These are phyloP conservation scores for Numida meleagris DNA, from an alignment of 2,113 vertebrate species.

Conservation along the genomic window DNA sequence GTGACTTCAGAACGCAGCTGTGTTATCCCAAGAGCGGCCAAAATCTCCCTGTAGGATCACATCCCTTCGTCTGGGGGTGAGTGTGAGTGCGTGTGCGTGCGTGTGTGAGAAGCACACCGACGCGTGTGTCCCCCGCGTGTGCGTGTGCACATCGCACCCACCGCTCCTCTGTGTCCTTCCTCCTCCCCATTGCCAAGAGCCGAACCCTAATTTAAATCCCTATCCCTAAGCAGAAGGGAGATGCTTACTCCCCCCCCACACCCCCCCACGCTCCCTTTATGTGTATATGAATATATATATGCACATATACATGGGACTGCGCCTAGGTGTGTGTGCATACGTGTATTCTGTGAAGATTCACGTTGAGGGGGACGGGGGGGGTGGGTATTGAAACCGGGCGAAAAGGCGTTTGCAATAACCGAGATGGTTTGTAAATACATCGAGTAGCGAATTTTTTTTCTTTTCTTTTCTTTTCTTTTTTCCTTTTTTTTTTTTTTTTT, in stretches of 20 bases:
- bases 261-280: neutral
- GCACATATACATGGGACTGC: neutral
- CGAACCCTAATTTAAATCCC: neutral
- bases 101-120: neutral
- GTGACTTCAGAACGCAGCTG: neutral
- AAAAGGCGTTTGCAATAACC: constrained; percentile 12
- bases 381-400: neutral
- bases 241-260: neutral
- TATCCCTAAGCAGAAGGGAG: neutral
- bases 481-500: neutral
- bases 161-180: neutral
- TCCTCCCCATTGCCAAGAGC: neutral
- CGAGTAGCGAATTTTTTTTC: neutral
- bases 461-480: too few relatives aligned
- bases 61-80: constrained; percentile 27
- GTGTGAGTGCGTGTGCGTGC: neutral
- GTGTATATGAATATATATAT: neutral
- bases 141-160: neutral
- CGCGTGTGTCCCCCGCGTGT: neutral
- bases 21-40: neutral
- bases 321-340: neutral
- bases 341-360: neutral
- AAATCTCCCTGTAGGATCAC: constrained; percentile 22
- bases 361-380: neutral
- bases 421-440: constrained; percentile 55